phyloP scores from a whole-genome alignment of 2,888 invertebrate genomes.

The Tetragonisca angustula region DNA sequence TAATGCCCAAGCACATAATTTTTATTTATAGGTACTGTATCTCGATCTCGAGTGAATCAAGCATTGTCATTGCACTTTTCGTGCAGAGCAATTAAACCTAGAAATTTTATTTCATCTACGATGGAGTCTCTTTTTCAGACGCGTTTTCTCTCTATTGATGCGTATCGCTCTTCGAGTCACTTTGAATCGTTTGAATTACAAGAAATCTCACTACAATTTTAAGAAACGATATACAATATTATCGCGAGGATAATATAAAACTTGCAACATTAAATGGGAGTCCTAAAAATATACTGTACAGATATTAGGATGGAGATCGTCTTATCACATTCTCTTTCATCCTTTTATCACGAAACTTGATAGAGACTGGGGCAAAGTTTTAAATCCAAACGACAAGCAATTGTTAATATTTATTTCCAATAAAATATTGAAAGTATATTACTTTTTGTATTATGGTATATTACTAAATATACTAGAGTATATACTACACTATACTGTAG shows the following conservation, averaged over 20 bases:
- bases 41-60: not conserved
- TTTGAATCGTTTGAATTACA: not conserved
- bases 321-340: too few relatives aligned
- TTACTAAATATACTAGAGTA: too few relatives aligned
- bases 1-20: not conserved
- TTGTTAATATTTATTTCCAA: not conserved
- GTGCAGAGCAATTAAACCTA: not conserved
- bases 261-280: not conserved
- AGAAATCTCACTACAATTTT: not conserved
- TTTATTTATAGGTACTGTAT: not conserved
- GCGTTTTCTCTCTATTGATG: conserved; percentile 9
- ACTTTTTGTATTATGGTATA: not conserved
- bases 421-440: not conserved
- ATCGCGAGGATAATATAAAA: not conserved
- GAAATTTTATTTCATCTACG: not conserved
- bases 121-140: conserved; percentile 13
- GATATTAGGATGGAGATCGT: not conserved
- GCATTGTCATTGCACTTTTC: not conserved
- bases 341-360: not conserved
- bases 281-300: not conserved
- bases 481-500: too few relatives aligned
- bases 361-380: not conserved
- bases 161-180: not conserved
- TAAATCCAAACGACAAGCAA: not conserved
- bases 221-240: too few relatives aligned